These are phyloP conservation scores for Pachydiplax longipennis DNA, from an alignment of 2,888 invertebrate genomes.

Conservation along the genomic window DNA sequence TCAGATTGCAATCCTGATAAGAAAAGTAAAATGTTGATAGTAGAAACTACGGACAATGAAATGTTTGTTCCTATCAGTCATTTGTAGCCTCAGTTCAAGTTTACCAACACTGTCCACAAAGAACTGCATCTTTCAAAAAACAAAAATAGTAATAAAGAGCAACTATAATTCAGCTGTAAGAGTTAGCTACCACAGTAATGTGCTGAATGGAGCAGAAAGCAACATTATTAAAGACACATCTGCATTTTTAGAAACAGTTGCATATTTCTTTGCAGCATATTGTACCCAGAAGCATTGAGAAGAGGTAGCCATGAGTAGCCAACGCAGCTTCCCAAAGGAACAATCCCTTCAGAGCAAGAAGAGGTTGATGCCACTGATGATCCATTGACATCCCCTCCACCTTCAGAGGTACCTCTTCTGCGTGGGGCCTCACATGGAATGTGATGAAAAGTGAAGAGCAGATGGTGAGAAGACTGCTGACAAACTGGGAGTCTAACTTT, in stretches of 20 bases:
- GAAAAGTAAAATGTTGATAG: no score
- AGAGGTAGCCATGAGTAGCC: constrained; percentile 96
- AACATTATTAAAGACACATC: no score
- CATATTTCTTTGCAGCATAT: no score
- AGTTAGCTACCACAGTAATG: no score
- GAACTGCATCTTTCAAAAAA: no score
- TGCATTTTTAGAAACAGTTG: neutral
- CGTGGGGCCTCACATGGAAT: constrained; percentile 89
- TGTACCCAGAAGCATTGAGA: constrained; percentile 74
- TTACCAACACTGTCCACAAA: no score
- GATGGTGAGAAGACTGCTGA: constrained; percentile 84
- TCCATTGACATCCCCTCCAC: constrained; percentile 62
- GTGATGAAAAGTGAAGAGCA: constrained; percentile 95
- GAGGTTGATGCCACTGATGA: neutral
- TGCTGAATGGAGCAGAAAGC: neutral
- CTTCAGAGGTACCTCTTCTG: constrained; percentile 60
- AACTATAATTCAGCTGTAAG: no score
- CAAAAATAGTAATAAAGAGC: no score
- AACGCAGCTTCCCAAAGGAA: constrained; percentile 73
- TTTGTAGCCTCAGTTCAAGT: no score
- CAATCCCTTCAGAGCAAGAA: constrained; percentile 49
- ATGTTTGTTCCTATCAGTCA: no score
- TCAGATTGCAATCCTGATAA: no score
- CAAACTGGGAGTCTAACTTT: constrained; percentile 90
- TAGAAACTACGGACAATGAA: no score